These are phyloP conservation scores for Leuciscus idus DNA, from an alignment of 2,113 vertebrate genomes.

Conservation along the genomic window DNA sequence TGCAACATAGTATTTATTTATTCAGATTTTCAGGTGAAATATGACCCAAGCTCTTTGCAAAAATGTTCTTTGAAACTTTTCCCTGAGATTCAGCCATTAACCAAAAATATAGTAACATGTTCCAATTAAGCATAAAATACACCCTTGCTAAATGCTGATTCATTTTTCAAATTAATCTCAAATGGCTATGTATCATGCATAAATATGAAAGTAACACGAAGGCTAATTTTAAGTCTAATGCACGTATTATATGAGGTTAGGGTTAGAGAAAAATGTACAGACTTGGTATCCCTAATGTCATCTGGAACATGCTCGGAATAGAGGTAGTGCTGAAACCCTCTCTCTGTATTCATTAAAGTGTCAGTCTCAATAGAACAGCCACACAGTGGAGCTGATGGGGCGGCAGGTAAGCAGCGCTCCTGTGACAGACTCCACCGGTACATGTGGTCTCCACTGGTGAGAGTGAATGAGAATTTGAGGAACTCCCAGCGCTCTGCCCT, in stretches of 20 bases:
- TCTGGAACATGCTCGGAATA: not conserved
- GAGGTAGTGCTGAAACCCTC: not conserved
- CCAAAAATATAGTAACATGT: not conserved
- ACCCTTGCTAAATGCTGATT: not conserved
- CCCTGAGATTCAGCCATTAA: not conserved
- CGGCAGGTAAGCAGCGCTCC: not conserved
- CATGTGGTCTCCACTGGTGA: not conserved
- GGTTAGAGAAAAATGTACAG: not conserved
- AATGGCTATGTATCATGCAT: not conserved
- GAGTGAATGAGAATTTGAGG: conserved; percentile 18
- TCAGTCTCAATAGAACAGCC: not conserved
- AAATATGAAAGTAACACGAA: not conserved
- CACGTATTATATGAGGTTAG: not conserved
- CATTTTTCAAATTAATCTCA: not conserved
- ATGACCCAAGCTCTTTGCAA: not conserved
- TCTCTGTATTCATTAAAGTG: not conserved
- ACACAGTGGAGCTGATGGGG: conserved; percentile 18
- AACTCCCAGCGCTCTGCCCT: conserved; percentile 9
- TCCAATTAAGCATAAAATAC: not conserved
- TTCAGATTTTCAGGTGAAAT: not conserved
- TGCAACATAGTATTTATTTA: not conserved
- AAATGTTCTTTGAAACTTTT: not conserved
- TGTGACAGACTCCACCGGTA: conserved; percentile 4
- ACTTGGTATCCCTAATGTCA: not conserved
- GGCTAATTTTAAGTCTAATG: not conserved